Conservation (phyloP, 2,113 vertebrate genomes). For the Xenus cinereus region DNA sequence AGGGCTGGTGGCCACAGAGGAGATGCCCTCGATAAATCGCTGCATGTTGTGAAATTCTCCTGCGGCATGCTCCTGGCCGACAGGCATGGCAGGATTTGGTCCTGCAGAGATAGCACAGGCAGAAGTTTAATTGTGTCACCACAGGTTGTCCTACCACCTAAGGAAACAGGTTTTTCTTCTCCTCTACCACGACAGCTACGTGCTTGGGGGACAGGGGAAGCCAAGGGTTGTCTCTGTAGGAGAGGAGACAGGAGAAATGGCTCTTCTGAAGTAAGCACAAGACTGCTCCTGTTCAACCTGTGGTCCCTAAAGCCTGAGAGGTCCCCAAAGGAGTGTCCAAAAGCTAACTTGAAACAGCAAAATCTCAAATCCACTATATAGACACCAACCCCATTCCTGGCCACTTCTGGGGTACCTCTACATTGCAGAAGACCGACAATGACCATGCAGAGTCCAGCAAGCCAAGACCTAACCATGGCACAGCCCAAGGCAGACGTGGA, state of each 20-base stretch:
- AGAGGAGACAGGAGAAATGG: neutral
- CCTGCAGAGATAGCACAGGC: neutral
- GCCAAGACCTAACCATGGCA: neutral
- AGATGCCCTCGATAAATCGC: neutral
- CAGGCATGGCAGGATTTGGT: neutral
- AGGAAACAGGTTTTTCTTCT: neutral
- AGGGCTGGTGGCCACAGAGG: neutral
- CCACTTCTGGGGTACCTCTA: neutral
- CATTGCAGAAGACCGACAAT: accelerated
- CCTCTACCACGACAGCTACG: accelerated
- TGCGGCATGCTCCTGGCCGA: neutral
- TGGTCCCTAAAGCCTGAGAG: neutral
- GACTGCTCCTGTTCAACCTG: neutral
- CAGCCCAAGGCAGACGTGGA: neutral
- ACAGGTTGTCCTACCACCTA: neutral
- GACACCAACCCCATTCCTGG: neutral
- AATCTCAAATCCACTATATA: neutral
- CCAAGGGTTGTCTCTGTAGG: neutral
- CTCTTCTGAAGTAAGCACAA: neutral
- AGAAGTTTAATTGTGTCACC: neutral
- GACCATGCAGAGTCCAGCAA: neutral
- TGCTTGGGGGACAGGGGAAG: neutral
- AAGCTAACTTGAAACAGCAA: neutral
- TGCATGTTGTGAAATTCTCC: neutral
- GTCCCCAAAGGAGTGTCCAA: neutral